Evolutionary conservation across 2,888 invertebrate species (phyloP).

Genomic region (Oscheius sp.): DNA sequence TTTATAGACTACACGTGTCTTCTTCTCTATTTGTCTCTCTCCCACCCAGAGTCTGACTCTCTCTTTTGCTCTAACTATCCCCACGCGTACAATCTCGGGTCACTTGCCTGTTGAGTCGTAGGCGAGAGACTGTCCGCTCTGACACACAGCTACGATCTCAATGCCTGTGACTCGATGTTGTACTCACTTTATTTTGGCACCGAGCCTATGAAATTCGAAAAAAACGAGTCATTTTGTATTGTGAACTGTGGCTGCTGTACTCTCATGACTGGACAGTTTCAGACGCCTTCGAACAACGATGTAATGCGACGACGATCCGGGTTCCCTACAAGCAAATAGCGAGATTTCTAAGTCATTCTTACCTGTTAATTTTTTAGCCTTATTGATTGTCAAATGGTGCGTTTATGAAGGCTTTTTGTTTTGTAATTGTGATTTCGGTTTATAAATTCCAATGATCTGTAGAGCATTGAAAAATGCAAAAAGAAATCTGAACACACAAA

Average conservation of each 20-base stretch:
- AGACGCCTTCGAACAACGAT: conserved; percentile 8
- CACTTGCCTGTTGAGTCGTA: conserved; percentile 24
- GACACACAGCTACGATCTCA: conserved; percentile 24
- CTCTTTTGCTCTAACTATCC: background rate
- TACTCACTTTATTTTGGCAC: background rate
- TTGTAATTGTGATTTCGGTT: background rate
- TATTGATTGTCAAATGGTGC: conserved; percentile 7
- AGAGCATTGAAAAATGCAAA: background rate
- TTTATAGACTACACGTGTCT: no score
- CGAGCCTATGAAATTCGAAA: background rate
- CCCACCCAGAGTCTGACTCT: background rate
- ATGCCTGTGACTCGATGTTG: conserved; percentile 26
- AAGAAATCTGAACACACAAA: no score
- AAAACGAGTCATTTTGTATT: conserved; percentile 21
- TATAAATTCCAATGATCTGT: background rate
- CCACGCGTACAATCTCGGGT: background rate
- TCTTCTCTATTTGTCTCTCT: background rate
- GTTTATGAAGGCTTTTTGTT: background rate
- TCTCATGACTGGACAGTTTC: conserved; percentile 8
- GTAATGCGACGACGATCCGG: conserved; percentile 33
- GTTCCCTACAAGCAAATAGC: conserved; percentile 15
- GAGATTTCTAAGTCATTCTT: background rate
- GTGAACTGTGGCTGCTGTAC: background rate
- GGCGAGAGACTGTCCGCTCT: conserved; percentile 26
- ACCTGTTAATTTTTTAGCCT: background rate